Evolutionary conservation across 2,113 vertebrate species (phyloP), one percentile per base, ranked within the genome.

Genomic region (Cromileptes altivelis): DNA sequence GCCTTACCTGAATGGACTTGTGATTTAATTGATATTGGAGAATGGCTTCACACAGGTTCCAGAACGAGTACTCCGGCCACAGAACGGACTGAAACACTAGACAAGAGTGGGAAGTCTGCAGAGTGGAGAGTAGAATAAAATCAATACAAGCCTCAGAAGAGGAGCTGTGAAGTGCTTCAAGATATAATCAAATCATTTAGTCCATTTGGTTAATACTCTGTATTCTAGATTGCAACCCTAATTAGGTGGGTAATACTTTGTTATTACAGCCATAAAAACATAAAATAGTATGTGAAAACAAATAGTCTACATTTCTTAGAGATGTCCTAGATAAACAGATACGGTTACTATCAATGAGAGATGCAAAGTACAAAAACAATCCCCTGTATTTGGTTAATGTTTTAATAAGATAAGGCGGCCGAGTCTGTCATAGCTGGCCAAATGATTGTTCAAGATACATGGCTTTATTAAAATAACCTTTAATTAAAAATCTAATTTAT

Each of bases 61-160:
- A 99, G 91, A 99, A 99, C 0, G 97, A 96, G 84, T 99, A 99
- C 80, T 99, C 98, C 37, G 98, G 98, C 98, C 98, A 99, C 90
- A 99, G 92, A 70, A 99, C 91, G 0, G 97, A 96, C 50, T 99
- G 98, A 86, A 99, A 99, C 89, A 98, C 98, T 70, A 99, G 86
- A 90, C 98, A 99, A 6, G 98, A 97, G 91, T 99, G 97, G 70
- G 98, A 97, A 0, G 97, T 98, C 98, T 99, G 94, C 37, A 78
- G 82, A 50, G 78, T 2, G 60, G 64, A 80, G 13, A 23, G 92
- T 19, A 85, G 64, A 83, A 57, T 65, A 53, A 69, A 88, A 69
- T 55, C 27, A 49, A 62, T 67, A 17, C 6, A 50, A 56, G 19
- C 55, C 18, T 37, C 6, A 63, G 17, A 62, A 2, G 18, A 63